Evolutionary conservation across 2,797 vertebrate genomes (phyloP), one percentile per base, ranked within the genome.

Genomic region (Lophura swinhoii): DNA sequence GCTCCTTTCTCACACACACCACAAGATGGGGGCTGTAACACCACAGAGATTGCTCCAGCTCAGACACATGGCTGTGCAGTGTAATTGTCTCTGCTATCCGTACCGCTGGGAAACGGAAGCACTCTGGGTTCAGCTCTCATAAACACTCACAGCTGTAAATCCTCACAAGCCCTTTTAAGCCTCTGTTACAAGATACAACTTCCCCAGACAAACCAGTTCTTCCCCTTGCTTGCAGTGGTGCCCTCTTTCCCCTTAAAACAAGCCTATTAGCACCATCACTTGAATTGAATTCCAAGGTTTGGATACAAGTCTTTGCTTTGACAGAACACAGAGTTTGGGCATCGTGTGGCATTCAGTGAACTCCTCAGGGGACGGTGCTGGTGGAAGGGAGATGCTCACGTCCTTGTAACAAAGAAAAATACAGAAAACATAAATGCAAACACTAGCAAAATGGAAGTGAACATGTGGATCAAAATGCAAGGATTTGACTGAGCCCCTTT

Each of bases 81-180:
- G 16, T 2, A 6, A 28, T 16, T 17, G 63, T 10, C 39, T 43
- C 68, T 60, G 67, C 60, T 33, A 63, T 55, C 16, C 37, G 59
- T 35, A 53, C 1, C 48, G 48, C 74, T 73, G 64, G 71, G 63
- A 86, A 93, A 88, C 9, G 2, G 84, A 76, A 76, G 21, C 11
- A 16, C 41, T 84, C 56, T 9, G 3, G 53, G 48, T 68, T 84
- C 74, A 37, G 64, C 33, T 70, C 79, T 79, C 74, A 76, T 24
- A 35, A 86, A 86, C 22, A 33, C 6, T 51, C 69, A 15, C 0
- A 7, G 59, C 29, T 75, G 43, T 35, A 93, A 93, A 90, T 87
- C 74, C 59, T 81, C 77, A 84, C 83, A 91, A 72, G n/a, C 29
- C 67, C 81, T 79, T 62, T 60, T 31, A 87, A 93, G 81, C 55